Evolutionary conservation across 1,140 invertebrate genomes (phyloP).

Genomic region (Drosophila simulans): DNA sequence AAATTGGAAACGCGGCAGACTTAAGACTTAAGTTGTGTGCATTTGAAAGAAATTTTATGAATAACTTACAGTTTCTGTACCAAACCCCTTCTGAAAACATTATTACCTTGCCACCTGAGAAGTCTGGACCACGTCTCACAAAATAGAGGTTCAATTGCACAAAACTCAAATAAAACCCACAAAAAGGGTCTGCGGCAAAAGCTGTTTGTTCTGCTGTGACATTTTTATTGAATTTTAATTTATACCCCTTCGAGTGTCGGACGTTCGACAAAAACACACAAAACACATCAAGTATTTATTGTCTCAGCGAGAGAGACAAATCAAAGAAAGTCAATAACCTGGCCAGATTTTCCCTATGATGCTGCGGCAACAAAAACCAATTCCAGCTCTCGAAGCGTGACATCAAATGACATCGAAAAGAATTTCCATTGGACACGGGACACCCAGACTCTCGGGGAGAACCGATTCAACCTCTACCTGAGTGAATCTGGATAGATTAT

Average conservation of each 20-base stretch:
- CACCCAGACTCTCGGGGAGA: conserved; percentile 1
- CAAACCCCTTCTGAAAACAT: background rate
- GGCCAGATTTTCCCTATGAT: conserved; percentile 37
- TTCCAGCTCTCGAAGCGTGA: conserved; percentile 73
- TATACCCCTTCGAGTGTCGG: conserved; percentile 58
- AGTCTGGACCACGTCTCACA: conserved; percentile 5
- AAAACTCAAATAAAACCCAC: conserved; percentile 15
- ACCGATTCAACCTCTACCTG: conserved; percentile 54
- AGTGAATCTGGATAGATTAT: conserved; percentile 28
- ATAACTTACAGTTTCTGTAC: background rate
- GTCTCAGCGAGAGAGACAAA: conserved; percentile 30
- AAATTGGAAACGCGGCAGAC: background rate
- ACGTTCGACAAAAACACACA: conserved; percentile 35
- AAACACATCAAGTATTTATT: conserved; percentile 44
- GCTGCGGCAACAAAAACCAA: conserved; percentile 58
- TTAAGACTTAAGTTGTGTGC: background rate
- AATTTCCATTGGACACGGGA: conserved; percentile 58
- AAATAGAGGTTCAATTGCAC: conserved; percentile 55
- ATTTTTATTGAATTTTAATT: conserved; percentile 83
- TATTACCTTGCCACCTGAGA: conserved; percentile 3
- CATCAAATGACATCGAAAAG: conserved; percentile 70
- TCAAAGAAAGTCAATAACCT: conserved; percentile 73
- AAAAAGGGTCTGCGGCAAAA: conserved; percentile 18
- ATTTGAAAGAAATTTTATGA: background rate
- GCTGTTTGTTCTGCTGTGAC: conserved; percentile 64